Percentiles rank a stretch among this genome's conserved stretches.
phyloP scores from a whole-genome alignment of 1,140 invertebrate species.

The Oscheius sp. region DNA sequence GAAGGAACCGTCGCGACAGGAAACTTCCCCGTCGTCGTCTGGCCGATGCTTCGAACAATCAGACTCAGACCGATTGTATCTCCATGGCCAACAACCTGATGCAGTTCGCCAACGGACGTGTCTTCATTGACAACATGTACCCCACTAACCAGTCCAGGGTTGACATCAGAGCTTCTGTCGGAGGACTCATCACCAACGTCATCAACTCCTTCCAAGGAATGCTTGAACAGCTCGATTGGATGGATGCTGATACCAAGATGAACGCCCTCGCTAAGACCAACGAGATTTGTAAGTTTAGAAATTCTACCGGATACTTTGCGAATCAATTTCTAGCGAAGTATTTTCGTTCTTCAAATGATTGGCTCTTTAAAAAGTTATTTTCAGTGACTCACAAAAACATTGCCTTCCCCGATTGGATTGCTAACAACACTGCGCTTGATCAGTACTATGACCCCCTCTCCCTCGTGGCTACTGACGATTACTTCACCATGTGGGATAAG shows the following conservation, averaged over 20 bases:
- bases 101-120: conserved; percentile 34
- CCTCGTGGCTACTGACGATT: conserved; percentile 15
- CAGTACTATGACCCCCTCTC: conserved; percentile 22
- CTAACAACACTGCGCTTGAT: conserved; percentile 27
- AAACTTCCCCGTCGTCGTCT: conserved; percentile 8
- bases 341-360: no score
- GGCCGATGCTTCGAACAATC: neutral
- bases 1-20: neutral
- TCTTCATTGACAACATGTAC: conserved; percentile 40
- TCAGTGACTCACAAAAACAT: conserved; percentile 41
- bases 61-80: conserved; percentile 8
- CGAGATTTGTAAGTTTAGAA: conserved; percentile 12
- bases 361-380: neutral
- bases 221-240: conserved; percentile 41
- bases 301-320: neutral
- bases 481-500: conserved; percentile 31
- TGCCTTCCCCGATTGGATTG: conserved; percentile 40
- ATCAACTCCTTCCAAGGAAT: conserved; percentile 41
- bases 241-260: conserved; percentile 29
- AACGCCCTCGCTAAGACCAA: conserved; percentile 36
- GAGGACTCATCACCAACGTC: conserved; percentile 36
- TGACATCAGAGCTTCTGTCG: conserved; percentile 24
- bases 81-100: conserved; percentile 28
- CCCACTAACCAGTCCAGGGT: neutral
- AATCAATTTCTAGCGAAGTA: no score